Conservation (phyloP, 2,797 vertebrate genomes). For the Gastrophryne carolinensis region DNA sequence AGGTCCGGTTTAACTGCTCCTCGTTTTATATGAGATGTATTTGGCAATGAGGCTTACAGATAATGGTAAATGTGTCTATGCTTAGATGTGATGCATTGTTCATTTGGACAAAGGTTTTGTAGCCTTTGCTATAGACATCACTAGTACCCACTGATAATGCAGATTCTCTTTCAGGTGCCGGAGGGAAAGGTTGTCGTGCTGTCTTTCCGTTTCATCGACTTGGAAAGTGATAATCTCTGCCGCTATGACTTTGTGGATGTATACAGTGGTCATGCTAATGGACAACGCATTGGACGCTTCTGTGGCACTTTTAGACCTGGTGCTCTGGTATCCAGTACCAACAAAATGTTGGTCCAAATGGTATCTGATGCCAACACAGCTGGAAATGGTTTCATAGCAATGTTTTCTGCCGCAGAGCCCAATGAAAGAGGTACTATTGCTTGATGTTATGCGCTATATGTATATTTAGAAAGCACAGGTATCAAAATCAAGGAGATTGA, state of each 20-base stretch:
- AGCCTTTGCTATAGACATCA: background rate
- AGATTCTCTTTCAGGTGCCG: constrained; percentile 76
- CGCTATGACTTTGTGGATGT: constrained; percentile 96
- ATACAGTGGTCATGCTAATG: constrained; percentile 81
- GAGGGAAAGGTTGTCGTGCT: constrained; percentile 93
- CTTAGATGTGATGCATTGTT: too few species aligned
- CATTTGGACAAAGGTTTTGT: background rate
- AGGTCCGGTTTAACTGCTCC: too few species aligned
- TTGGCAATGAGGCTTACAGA: too few species aligned
- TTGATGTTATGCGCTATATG: too few species aligned
- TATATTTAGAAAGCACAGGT: too few species aligned
- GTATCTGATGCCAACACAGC: constrained; percentile 95
- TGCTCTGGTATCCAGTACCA: constrained; percentile 87
- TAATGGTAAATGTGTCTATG: too few species aligned
- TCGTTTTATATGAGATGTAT: too few species aligned
- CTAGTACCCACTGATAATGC: background rate
- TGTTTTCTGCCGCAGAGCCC: constrained; percentile 87
- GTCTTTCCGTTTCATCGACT: constrained; percentile 86
- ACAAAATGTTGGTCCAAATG: constrained; percentile 98
- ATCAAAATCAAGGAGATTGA: too few species aligned
- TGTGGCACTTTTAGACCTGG: constrained; percentile 92
- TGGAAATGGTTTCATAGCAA: constrained; percentile 91
- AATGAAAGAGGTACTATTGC: constrained; percentile 90
- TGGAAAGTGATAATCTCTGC: constrained; percentile 92
- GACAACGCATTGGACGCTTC: constrained; percentile 91